These are phyloP conservation scores for Brachypteracias leptosomus DNA, from an alignment of 2,113 vertebrate species.

Conservation along the genomic window DNA sequence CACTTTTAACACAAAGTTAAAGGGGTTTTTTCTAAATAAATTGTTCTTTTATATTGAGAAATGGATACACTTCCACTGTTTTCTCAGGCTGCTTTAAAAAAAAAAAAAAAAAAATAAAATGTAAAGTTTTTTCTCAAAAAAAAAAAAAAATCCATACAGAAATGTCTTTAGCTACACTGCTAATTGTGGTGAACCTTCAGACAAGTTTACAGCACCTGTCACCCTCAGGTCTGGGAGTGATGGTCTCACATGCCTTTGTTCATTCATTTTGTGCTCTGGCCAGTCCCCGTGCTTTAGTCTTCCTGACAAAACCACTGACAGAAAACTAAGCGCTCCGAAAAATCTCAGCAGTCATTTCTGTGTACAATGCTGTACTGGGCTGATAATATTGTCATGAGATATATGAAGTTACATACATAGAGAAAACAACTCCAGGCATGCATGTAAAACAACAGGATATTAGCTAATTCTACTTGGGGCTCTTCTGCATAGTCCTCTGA, in stretches of 20 bases:
- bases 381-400: neutral
- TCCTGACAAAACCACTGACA: neutral
- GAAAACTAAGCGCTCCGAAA: neutral
- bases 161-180: neutral
- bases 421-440: neutral
- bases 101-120: neutral
- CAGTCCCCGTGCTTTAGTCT: neutral
- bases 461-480: neutral
- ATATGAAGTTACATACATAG: neutral
- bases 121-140: neutral
- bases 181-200: neutral
- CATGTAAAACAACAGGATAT: neutral
- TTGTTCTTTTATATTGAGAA: neutral
- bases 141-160: neutral
- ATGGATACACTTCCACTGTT: neutral
- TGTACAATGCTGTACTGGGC: accelerated
- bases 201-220: neutral
- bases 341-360: neutral
- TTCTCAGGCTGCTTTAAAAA: neutral
- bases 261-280: neutral
- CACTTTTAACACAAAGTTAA: neutral
- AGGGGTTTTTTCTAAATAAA: neutral
- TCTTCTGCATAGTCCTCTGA: neutral
- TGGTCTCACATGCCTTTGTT: neutral
- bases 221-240: neutral